Evolutionary conservation across 2,797 vertebrate species (phyloP), one percentile per base, ranked within the genome.

Genomic region (Coracias cyanogaster): DNA sequence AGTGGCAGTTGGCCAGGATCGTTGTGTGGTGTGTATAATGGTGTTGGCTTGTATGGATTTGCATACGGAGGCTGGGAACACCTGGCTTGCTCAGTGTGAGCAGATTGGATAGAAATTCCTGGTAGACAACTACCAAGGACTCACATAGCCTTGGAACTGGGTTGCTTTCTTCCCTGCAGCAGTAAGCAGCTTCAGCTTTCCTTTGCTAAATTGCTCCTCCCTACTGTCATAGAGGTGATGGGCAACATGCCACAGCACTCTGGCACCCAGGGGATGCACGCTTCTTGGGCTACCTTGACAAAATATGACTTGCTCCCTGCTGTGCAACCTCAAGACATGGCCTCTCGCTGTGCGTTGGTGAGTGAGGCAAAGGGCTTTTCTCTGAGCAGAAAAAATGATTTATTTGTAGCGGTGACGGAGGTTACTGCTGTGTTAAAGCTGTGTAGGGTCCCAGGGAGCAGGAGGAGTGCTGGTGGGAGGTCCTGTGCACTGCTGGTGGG

Each of bases 121-220:
- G 13, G 10, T 0, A 76, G 35, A 4, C 16, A 35, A 0, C 29
- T 28, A 15, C 15, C 8, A 22, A 14, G 28, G 22, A 28, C 8
- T 48, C 51, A 17, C 41, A n/a, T 6, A n/a, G 60, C 29, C 20
- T 49, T 67, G 49, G 45, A n/a, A 24, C 35, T 24, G n/a, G 16
- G 9, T 57, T 80, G 33, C 41, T 94, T 57, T 65, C 55, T 65
- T 43, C 55, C 69, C 28, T 13, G 26, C 28, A 65, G 45, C 49
- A 81, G 28, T 35, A 48, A 69, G 41, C 18, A 45, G 21, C 57
- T 61, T 24, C 1, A 4, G 9, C 25, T 15, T 78, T 57, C 28
- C 11, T 70, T 87, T 69, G 31, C 43, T 58, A 7, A 58, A 45
- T 3, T 17, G 9, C 17, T 12, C 19, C 5, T 35, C 4, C 11